Conservation (phyloP, 2,888 invertebrate genomes). For the Podabrus alpinus region DNA sequence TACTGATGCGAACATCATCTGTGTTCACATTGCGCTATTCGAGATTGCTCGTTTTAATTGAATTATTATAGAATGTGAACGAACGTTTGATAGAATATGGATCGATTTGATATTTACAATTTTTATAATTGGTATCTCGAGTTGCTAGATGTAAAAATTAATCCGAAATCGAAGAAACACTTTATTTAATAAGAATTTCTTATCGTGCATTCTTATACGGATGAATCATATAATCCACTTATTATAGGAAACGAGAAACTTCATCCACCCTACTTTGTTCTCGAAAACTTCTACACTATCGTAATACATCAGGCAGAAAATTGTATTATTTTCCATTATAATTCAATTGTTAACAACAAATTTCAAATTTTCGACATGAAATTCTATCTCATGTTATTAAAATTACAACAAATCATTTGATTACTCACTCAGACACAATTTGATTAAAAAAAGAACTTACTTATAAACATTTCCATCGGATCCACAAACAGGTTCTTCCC, state of each 20-base stretch:
- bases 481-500: conserved; percentile 79
- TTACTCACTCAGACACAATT: background rate
- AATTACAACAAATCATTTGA: background rate
- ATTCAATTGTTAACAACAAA: background rate
- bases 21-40: background rate
- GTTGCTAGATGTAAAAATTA: background rate
- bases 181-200: background rate
- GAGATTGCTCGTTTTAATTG: background rate
- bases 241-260: background rate
- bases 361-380: background rate
- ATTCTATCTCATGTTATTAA: background rate
- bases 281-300: background rate
- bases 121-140: background rate
- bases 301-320: background rate
- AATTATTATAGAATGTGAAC: background rate
- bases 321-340: background rate
- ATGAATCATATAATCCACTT: background rate
- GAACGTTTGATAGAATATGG: background rate
- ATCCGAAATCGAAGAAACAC: background rate
- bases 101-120: background rate
- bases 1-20: background rate
- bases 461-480: conserved; percentile 89
- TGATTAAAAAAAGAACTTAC: conserved; percentile 52
- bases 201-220: background rate
- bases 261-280: background rate